Evolutionary conservation across 1,140 invertebrate genomes (phyloP).

Genomic region (Episyrphus balteatus): DNA sequence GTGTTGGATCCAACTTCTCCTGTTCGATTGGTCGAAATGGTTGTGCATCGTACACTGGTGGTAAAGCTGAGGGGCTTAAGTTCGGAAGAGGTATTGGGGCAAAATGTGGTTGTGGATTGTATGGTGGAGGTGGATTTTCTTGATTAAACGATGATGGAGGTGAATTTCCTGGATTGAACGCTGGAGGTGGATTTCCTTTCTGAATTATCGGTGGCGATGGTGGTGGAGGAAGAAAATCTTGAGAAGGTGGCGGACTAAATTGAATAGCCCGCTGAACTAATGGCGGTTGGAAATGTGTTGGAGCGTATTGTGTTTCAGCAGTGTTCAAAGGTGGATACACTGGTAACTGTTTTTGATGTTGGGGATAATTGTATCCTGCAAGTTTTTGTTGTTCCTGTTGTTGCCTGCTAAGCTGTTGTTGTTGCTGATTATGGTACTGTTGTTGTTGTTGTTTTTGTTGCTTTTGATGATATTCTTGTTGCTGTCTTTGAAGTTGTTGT

Average conservation of each 20-base stretch:
- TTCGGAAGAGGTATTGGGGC: conserved; percentile 42
- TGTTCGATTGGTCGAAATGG: conserved; percentile 36
- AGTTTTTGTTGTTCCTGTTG: background rate
- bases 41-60: conserved; percentile 45
- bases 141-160: conserved; percentile 2
- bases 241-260: conserved; percentile 11
- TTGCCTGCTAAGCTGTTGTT: conserved; percentile 5
- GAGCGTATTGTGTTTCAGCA: too few relatives aligned
- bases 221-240: conserved; percentile 28
- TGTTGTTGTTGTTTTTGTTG: conserved; percentile 13
- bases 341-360: conserved; percentile 3
- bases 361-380: conserved; percentile 1
- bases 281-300: background rate
- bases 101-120: conserved; percentile 5
- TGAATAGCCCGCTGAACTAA: conserved; percentile 24
- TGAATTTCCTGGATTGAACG: background rate
- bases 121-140: background rate
- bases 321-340: background rate
- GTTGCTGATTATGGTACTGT: background rate
- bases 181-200: background rate
- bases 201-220: conserved; percentile 10
- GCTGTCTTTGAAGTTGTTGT: conserved; percentile 11
- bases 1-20: conserved; percentile 4
- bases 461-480: conserved; percentile 12
- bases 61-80: conserved; percentile 41